Percentiles rank a stretch among this genome's conserved stretches.
Conservation (phyloP, 2,797 vertebrate species). For the Epinephelus malabaricus region DNA sequence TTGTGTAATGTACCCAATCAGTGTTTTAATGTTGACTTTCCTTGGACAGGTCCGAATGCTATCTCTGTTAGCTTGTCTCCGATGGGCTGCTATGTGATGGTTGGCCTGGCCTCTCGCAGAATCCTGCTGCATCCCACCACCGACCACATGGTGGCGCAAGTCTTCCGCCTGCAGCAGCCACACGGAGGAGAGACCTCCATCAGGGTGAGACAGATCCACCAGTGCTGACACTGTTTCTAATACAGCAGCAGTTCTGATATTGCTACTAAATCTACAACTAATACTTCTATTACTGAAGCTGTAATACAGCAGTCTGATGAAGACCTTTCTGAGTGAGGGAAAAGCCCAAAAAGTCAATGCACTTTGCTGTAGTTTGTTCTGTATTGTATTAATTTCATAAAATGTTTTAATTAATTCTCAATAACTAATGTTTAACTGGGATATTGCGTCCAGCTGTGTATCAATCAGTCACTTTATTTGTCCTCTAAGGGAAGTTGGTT, state of each 20-base stretch:
- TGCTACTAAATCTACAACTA: too few species aligned
- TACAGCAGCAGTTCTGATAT: too few species aligned
- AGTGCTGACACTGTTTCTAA: background rate
- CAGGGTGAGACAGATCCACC: conserved; percentile 86
- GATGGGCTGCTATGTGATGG: conserved; percentile 98
- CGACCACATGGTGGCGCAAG: conserved; percentile 99
- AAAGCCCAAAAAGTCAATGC: too few species aligned
- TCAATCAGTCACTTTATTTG: too few species aligned
- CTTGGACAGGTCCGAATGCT: conserved; percentile 93
- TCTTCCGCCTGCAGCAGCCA: conserved; percentile 98
- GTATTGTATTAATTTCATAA: too few species aligned
- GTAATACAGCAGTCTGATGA: background rate
- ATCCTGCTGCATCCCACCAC: conserved; percentile 98
- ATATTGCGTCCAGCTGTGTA: too few species aligned
- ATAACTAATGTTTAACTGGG: too few species aligned
- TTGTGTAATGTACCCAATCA: background rate
- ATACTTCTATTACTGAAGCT: background rate
- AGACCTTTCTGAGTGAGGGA: too few species aligned
- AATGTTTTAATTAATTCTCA: too few species aligned
- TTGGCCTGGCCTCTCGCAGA: conserved; percentile 96
- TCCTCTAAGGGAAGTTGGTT: too few species aligned
- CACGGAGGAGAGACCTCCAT: conserved; percentile 98
- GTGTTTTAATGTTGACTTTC: fast-evolving
- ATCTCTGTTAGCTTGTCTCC: conserved; percentile 98
- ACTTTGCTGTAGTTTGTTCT: too few species aligned